Evolutionary conservation across 2,888 invertebrate genomes (phyloP).

Genomic region (Marronus borbonicus): DNA sequence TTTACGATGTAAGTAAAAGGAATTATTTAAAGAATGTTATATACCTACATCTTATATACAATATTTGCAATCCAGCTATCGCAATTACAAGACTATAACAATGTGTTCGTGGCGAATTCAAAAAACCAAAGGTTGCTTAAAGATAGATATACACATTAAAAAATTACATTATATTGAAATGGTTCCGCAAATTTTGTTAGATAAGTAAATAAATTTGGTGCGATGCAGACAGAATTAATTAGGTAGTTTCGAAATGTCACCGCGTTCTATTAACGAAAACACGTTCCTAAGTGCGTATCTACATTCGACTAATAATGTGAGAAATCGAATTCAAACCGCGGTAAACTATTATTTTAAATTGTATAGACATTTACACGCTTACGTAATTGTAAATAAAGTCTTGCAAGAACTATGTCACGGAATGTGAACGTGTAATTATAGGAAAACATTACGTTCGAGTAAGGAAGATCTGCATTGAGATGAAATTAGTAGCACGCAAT

Average conservation of each 20-base stretch:
- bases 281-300: neutral
- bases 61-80: no score
- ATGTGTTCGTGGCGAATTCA: no score
- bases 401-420: conserved; percentile 10
- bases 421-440: conserved; percentile 20
- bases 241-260: neutral
- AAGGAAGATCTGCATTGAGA: neutral
- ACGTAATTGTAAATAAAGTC: conserved; percentile 5
- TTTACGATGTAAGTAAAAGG: no score
- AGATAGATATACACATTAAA: no score
- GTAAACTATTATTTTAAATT: conserved; percentile 7
- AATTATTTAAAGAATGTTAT: no score
- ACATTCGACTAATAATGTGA: neutral
- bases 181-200: neutral
- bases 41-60: no score
- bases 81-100: no score
- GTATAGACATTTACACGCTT: conserved; percentile 12
- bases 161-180: no score
- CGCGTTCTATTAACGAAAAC: neutral
- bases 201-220: neutral
- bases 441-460: neutral
- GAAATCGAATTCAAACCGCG: neutral
- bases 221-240: neutral
- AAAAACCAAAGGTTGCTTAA: no score
- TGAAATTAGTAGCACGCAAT: neutral